A percentile compares a stretch with the other conserved stretches of the same genome.
phyloP scores from a whole-genome alignment of 2,888 invertebrate species.

The Syrista parreyssii region DNA sequence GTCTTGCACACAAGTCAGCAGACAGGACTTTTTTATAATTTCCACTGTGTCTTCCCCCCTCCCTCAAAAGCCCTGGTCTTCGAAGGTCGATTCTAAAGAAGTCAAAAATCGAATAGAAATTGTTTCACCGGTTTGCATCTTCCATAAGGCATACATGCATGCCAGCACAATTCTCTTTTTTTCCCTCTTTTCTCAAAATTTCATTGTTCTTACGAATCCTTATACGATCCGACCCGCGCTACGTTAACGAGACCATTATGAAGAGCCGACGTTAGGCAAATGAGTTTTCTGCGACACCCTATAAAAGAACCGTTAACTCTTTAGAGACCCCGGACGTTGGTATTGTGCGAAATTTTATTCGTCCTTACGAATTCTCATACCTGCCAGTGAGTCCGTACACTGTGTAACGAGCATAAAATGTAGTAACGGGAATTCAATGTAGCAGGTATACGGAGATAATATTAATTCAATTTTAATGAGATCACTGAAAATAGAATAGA shows the following conservation, averaged over 20 bases:
- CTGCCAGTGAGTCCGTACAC: neutral
- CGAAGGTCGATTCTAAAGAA: neutral
- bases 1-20: neutral
- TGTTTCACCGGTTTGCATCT: neutral
- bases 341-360: neutral
- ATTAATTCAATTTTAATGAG: neutral
- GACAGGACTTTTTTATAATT: neutral
- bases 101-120: neutral
- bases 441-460: neutral
- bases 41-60: neutral
- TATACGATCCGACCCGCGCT: neutral
- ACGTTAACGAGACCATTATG: neutral
- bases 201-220: neutral
- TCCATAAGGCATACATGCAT: neutral
- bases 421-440: neutral
- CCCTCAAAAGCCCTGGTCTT: neutral
- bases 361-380: neutral
- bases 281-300: neutral
- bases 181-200: neutral
- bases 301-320: neutral
- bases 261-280: neutral
- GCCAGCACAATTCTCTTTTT: neutral
- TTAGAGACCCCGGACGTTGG: neutral
- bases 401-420: neutral
- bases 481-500: neutral